These are phyloP conservation scores for Drosophila nebulosa DNA, from an alignment of 1,140 invertebrate species.

Conservation along the genomic window DNA sequence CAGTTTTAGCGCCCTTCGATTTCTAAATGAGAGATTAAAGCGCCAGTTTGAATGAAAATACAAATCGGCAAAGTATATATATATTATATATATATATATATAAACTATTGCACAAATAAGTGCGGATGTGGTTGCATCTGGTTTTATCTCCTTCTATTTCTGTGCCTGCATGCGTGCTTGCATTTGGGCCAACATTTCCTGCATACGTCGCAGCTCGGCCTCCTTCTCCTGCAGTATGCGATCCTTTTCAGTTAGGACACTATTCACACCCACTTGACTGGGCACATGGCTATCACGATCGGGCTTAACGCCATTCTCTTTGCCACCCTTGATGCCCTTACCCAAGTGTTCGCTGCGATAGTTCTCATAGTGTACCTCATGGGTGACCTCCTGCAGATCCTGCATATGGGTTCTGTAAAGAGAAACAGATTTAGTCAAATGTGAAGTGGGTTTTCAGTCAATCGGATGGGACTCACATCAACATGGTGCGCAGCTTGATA, in stretches of 20 bases:
- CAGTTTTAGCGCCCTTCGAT: slow-evolving; percentile 55
- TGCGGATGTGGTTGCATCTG: too few species aligned
- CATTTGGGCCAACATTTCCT: slow-evolving; percentile 97
- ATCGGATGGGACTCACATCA: slow-evolving; percentile 87
- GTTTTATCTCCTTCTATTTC: slow-evolving; percentile 68
- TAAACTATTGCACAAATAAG: slow-evolving; percentile 10
- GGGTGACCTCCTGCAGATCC: slow-evolving; percentile 96
- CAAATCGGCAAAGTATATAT: slow-evolving; percentile 58
- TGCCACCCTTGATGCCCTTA: slow-evolving; percentile 85
- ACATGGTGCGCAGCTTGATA: slow-evolving; percentile 97
- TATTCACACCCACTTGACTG: slow-evolving; percentile 52
- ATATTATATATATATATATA: slow-evolving; percentile 22
- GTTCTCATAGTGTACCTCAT: slow-evolving; percentile 98
- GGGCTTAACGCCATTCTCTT: slow-evolving; percentile 70
- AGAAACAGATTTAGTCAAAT: not conserved
- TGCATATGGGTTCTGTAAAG: slow-evolving; percentile 93
- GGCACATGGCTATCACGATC: slow-evolving; percentile 57
- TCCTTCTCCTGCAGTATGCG: slow-evolving; percentile 94
- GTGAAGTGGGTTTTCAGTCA: not conserved
- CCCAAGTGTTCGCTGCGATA: slow-evolving; percentile 93
- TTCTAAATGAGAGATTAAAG: slow-evolving; percentile 45
- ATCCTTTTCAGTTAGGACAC: slow-evolving; percentile 87
- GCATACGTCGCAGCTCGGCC: slow-evolving; percentile 94
- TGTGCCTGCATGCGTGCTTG: slow-evolving; percentile 93
- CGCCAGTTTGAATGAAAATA: slow-evolving; percentile 29